Evolutionary conservation across 2,888 invertebrate species (phyloP).

Genomic region (Scaeva pyrastri): DNA sequence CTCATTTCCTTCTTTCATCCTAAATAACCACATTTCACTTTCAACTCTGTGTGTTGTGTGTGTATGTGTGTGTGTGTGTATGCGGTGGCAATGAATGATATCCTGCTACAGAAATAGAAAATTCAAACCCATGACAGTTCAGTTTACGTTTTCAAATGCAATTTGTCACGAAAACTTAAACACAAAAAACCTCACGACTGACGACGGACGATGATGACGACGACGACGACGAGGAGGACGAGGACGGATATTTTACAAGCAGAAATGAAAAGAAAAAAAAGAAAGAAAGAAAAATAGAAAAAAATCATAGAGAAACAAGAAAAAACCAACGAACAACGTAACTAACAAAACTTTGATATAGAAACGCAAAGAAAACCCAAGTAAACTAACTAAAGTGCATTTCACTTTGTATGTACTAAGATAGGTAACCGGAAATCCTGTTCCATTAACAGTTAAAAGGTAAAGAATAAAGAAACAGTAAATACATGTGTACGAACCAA

Average conservation of each 20-base stretch:
- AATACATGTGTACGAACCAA: constrained; percentile 25
- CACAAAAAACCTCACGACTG: constrained; percentile 45
- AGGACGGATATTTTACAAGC: constrained; percentile 14
- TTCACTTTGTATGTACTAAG: constrained; percentile 70
- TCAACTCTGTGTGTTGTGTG: too few species aligned
- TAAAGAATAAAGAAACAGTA: constrained; percentile 62
- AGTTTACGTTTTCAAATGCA: constrained; percentile 65
- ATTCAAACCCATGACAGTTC: constrained; percentile 49
- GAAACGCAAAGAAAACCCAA: constrained; percentile 30
- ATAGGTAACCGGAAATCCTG: constrained; percentile 72
- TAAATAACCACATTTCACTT: constrained; percentile 67
- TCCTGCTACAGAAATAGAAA: constrained; percentile 31
- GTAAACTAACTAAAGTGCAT: constrained; percentile 67
- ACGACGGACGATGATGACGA: not conserved
- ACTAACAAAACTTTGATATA: not conserved
- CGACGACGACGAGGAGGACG: not conserved
- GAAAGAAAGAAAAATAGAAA: not conserved
- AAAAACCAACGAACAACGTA: not conserved
- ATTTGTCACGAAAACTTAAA: constrained; percentile 63
- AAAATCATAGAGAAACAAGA: constrained; percentile 5
- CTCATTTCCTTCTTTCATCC: constrained; percentile 69
- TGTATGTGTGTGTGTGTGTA: too few species aligned
- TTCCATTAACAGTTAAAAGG: constrained; percentile 73
- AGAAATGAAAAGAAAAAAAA: not conserved
- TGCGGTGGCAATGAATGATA: constrained; percentile 50